Evolutionary conservation across 2,888 invertebrate genomes (phyloP), one percentile per base, ranked within the genome.

Genomic region (Tipula unca): DNA sequence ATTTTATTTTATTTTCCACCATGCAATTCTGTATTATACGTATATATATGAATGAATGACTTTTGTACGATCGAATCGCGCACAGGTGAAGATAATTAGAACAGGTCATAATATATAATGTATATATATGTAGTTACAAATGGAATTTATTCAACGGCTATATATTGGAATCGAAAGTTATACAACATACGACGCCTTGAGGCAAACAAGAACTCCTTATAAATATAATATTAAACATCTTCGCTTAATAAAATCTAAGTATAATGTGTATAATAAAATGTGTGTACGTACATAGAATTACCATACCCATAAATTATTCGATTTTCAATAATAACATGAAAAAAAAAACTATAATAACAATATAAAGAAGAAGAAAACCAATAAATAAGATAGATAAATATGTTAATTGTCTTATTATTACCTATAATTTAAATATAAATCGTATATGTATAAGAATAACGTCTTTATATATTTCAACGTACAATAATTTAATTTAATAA

Each of bases 321-420:
- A 69, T 69, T 69, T 69, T 69, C 69, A 69, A 69, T 69, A 69
- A 69, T 69, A 69, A 69, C 69, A 69, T 69, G 69, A 69, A 69
- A 25, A 69, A 48, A 48, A 39, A n/a, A n/a, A n/a, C n/a, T n/a
- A n/a, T n/a, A n/a, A n/a, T n/a, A n/a, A n/a, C 3, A 39, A 39
- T 6, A 32, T 48, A 48, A 32, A 32, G 17, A 69, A 69, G 25
- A 69, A 69, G 48, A 69, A 69, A 69, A 25, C 69, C 69, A 69
- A 69, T 69, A 69, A 69, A 69, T 69, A 69, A 69, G 69, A 69
- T 69, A 69, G 69, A 69, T 69, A 69, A 69, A 69, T 69, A 69
- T 69, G 69, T 69, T 69, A 69, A 69, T 69, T 69, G 69, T 69
- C 69, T 69, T 69, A 69, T 69, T 69, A 69, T 69, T 69, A 69